Evolutionary conservation across 2,113 vertebrate species (phyloP), one percentile per base, ranked within the genome.

Genomic region (Xenopus borealis): DNA sequence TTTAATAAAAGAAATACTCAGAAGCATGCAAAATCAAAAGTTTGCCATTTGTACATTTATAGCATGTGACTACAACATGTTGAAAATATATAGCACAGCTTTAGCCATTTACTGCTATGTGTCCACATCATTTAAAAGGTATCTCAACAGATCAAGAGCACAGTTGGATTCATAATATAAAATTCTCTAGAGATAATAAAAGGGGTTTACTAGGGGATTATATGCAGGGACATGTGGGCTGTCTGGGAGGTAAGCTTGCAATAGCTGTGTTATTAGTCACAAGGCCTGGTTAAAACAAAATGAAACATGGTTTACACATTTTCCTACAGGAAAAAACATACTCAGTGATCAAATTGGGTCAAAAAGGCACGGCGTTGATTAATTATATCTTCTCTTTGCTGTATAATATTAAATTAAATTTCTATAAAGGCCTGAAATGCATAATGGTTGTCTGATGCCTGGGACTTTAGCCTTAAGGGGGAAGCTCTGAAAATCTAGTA

Each of bases 211-310:
- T 50, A 27, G 40, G 20, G 10, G 20, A 61, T 50, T 27, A 66
- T 57, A 9, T 8, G 11, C 6, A 33, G n/a, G 18, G 62, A 73
- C 63, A 66, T 58, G 52, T 66, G 50, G 13, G 4, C 52, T 33
- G 62, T 19, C 62, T 73, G 72, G 72, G 72, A 66, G 72, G 63
- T 73, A 65, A 23, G 57, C 17, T 18, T 62, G 45, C 59, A 62
- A 62, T 71, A 63, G 2, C 58, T 27, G 18, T 61, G 20, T 12
- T 61, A 27, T 61, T 23, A 61, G 58, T 61, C 58, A 61, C 58
- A 12, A 27, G 7, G 1, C 13, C 14, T 61, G 11, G 2, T 61
- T 8, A 61, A 23, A 23, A 16, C 16, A 16, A 16, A 55, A 16
- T n/a, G 53, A 55, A 55, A 55, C 53, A 55, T 55, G 53, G 47